A percentile compares a stretch with the other conserved stretches of the same genome.
Conservation (phyloP, 1,140 invertebrate genomes). For the Xylocopa sonorina region DNA sequence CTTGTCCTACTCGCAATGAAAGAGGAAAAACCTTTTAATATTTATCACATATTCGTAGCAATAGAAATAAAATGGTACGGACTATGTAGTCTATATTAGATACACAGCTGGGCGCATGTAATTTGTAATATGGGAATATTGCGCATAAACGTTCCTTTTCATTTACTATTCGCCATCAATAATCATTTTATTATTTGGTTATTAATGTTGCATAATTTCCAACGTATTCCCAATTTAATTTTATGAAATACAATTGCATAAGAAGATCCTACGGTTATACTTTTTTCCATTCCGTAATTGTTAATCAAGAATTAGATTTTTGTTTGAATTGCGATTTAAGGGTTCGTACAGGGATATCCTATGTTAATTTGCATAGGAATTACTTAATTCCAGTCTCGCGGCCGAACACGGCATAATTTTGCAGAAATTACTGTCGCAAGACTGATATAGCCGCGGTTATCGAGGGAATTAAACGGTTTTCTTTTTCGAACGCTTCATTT, state of each 20-base stretch:
- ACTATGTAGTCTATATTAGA: no score
- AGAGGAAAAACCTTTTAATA: no score
- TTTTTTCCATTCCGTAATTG: neutral
- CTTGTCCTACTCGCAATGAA: no score
- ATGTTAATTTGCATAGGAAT: slow-evolving; percentile 4
- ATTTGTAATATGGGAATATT: no score
- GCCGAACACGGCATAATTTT: neutral
- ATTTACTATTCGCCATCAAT: no score
- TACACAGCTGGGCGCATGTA: no score
- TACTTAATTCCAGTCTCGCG: neutral
- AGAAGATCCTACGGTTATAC: no score
- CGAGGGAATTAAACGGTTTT: slow-evolving; percentile 1
- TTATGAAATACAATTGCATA: neutral
- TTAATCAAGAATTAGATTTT: neutral
- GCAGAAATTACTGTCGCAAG: neutral
- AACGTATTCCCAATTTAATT: neutral
- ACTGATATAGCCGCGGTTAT: no score
- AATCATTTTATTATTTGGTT: no score
- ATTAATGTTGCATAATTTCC: neutral
- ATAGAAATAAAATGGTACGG: no score
- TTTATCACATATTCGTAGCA: no score
- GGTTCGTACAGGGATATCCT: neutral
- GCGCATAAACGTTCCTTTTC: no score
- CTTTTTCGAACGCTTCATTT: neutral
- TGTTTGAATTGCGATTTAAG: neutral